These are phyloP conservation scores for Urosaurus nigricauda DNA, from an alignment of 2,797 vertebrate genomes.

Conservation along the genomic window DNA sequence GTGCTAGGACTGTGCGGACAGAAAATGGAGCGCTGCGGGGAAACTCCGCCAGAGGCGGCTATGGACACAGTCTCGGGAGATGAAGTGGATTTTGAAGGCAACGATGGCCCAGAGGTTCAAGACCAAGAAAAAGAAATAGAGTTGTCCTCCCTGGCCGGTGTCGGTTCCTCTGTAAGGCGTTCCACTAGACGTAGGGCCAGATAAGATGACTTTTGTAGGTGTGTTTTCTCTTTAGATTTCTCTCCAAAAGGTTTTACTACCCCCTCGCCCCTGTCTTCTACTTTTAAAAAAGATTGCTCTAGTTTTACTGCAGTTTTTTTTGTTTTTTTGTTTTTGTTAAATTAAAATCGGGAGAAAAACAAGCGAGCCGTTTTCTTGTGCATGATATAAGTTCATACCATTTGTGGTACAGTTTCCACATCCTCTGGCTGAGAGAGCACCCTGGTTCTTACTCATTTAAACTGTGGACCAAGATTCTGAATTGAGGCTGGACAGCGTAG, in stretches of 20 bases:
- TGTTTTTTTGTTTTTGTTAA: too few relatives aligned
- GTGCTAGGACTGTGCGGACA: not conserved
- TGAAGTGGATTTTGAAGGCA: constrained; percentile 35
- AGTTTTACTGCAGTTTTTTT: constrained; percentile 74
- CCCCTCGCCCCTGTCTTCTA: constrained; percentile 55
- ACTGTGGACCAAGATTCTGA: not conserved
- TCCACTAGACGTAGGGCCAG: constrained; percentile 75
- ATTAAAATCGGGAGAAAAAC: constrained; percentile 74
- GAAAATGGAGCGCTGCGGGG: constrained; percentile 29
- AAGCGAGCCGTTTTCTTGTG: not conserved
- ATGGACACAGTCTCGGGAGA: constrained; percentile 35
- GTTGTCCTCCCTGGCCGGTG: constrained; percentile 51
- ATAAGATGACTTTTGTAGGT: constrained; percentile 58
- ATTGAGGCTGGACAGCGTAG: too few relatives aligned
- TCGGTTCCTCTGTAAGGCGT: constrained; percentile 64
- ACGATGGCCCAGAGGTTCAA: not conserved
- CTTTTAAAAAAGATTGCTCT: constrained; percentile 60
- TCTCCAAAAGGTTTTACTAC: constrained; percentile 68
- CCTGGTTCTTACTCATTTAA: not conserved
- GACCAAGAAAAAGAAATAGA: constrained; percentile 56
- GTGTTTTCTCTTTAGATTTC: constrained; percentile 52
- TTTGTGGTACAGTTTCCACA: too few relatives aligned
- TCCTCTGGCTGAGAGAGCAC: too few relatives aligned
- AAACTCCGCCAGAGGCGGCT: constrained; percentile 52
- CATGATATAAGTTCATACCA: too few relatives aligned